Evolutionary conservation across 1,140 invertebrate genomes (phyloP).

Genomic region (Vanessa atalanta): DNA sequence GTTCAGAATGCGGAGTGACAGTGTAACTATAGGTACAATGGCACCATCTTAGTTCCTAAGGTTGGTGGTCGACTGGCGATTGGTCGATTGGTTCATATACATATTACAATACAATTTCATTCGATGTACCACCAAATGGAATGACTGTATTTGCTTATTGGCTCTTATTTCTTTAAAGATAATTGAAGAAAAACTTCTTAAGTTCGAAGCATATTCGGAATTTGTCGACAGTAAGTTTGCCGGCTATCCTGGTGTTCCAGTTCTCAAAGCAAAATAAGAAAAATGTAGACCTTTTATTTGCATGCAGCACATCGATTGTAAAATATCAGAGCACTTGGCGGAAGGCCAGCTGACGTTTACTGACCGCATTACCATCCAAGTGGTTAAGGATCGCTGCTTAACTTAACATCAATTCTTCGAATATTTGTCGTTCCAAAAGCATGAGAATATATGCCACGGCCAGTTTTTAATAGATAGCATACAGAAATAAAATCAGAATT

Average conservation of each 20-base stretch:
- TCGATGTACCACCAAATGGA: no score
- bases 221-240: not conserved
- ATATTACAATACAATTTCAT: no score
- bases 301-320: constrained; percentile 60
- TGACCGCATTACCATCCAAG: constrained; percentile 37
- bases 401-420: not conserved
- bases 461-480: not conserved
- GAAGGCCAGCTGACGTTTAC: constrained; percentile 43
- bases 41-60: no score
- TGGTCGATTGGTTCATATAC: no score
- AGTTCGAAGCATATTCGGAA: no score
- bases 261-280: constrained; percentile 32
- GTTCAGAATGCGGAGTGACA: no score
- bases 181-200: no score
- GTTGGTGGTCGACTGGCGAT: no score
- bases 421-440: not conserved
- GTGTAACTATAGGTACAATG: no score
- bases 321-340: constrained; percentile 62
- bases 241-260: not conserved
- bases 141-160: no score
- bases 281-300: constrained; percentile 57
- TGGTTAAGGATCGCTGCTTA: constrained; percentile 17
- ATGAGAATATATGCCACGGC: not conserved
- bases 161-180: no score
- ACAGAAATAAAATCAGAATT: no score